Evolutionary conservation across 2,888 invertebrate species (phyloP), one percentile per base, ranked within the genome.

Genomic region (Carpatolechia fugitivella): DNA sequence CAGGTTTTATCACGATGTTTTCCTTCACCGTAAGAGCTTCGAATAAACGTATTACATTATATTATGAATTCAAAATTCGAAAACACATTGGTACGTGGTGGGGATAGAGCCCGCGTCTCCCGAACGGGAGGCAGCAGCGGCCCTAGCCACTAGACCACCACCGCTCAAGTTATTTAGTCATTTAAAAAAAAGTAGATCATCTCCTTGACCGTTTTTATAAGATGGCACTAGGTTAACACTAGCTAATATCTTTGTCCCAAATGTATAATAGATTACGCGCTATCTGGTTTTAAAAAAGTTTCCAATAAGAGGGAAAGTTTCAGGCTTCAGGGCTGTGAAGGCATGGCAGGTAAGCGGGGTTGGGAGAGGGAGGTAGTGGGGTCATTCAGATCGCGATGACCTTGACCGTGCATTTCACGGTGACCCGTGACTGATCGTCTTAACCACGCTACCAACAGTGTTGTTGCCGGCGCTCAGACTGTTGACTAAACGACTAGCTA

Each of bases 361-460:
- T 18, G 49, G 31, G 20, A n/a, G n/a, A n/a, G n/a, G n/a, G 29
- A 10, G 18, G 35, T 35, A 30, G 10, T 18, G 13, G 52, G 29
- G 38, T 13, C 20, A 36, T 52, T 31, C 41, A 7, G 36, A 36
- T 18, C 35, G 20, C 30, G 16, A 47, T 31, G 50, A 44, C 56
- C 53, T 56, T 56, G 56, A 56, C 56, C 56, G 44, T 53, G 53
- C 50, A 36, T 47, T 51, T 55, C 16, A 18, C 18, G 13, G 41
- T 49, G 38, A 50, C 31, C 56, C 44, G 56, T n/a, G 36, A 56
- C 47, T 47, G 41, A 56, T 53, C 41, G 30, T 50, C 24, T 53
- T 52, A 31, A 40, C 16, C 31, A 52, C 56, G 56, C 24, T 29
- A 46, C 29, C 46, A 31, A 30, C 6, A 8, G n/a, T 20, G 36